phyloP scores from a whole-genome alignment of 2,888 invertebrate species.

The Thymelicus lineola region DNA sequence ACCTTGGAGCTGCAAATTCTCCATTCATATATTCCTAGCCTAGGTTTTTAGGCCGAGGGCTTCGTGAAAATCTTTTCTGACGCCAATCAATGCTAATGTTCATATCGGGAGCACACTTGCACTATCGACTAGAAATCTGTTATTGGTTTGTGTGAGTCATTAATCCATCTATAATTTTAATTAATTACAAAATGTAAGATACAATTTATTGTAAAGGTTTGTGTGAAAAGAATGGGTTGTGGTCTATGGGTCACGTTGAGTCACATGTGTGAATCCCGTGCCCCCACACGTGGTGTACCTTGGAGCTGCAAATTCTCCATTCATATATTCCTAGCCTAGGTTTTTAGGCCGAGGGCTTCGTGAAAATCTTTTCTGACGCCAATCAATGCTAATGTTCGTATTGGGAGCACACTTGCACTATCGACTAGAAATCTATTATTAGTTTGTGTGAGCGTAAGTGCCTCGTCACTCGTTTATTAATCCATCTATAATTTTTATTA shows the following conservation, averaged over 20 bases:
- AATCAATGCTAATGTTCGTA: slow-evolving; percentile 48
- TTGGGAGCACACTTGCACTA: slow-evolving; percentile 49
- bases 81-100: slow-evolving; percentile 48
- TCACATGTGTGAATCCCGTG: slow-evolving; percentile 49
- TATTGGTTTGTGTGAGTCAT: slow-evolving; percentile 20
- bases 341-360: slow-evolving; percentile 59
- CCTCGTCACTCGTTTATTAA: too few relatives aligned
- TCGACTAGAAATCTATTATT: slow-evolving; percentile 44
- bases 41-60: slow-evolving; percentile 60
- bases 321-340: slow-evolving; percentile 61
- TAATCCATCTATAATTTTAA: neutral
- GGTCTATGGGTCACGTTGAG: slow-evolving; percentile 57
- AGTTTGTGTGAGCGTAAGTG: slow-evolving; percentile 27
- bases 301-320: slow-evolving; percentile 53
- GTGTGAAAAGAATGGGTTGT: slow-evolving; percentile 38
- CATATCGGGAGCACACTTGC: slow-evolving; percentile 48
- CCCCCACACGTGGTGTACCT: slow-evolving; percentile 56
- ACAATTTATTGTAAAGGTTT: too few relatives aligned
- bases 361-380: slow-evolving; percentile 46
- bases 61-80: slow-evolving; percentile 47
- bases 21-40: slow-evolving; percentile 62
- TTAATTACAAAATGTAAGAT: too few relatives aligned
- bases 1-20: slow-evolving; percentile 55
- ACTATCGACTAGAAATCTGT: slow-evolving; percentile 47
- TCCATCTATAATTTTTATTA: neutral